Percentiles rank a stretch among this genome's conserved stretches.
Evolutionary conservation across 92 coral and sea anemone genomes (phyloP).

Genomic region (Metridium senile): DNA sequence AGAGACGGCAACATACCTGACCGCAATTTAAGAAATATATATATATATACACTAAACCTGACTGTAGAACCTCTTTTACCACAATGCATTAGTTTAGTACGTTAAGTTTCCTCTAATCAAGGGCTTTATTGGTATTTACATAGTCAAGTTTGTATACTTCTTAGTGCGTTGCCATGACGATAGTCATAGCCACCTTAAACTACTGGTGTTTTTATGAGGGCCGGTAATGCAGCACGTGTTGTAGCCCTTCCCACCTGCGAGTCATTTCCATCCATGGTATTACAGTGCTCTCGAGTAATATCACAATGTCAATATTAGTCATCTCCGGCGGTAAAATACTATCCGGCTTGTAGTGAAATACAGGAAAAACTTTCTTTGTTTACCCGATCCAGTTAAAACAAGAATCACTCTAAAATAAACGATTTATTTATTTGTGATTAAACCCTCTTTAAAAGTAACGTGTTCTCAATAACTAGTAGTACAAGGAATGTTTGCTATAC

Average conservation of each 20-base stretch:
- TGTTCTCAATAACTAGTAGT: background rate
- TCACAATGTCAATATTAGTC: background rate
- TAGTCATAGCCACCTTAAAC: background rate
- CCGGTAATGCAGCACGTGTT: slow-evolving; percentile 1
- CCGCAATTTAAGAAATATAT: no score
- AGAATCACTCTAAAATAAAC: background rate
- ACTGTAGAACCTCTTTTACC: no score
- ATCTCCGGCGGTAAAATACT: background rate
- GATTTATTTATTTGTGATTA: background rate
- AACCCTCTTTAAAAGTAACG: background rate
- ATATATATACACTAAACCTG: no score
- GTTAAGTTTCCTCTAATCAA: background rate
- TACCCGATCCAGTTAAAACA: background rate
- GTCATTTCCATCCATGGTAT: background rate
- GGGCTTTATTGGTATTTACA: background rate
- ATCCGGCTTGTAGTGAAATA: background rate
- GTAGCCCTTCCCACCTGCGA: background rate
- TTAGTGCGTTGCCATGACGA: background rate
- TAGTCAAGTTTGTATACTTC: background rate
- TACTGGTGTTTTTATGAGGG: no score
- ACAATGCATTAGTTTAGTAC: no score
- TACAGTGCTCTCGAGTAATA: background rate
- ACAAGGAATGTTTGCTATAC: no score
- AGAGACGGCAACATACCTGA: no score
- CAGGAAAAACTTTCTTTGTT: background rate